Base-by-base conservation (phyloP, 2,113 vertebrate genomes). In the Spermophilus dauricus region DNA sequence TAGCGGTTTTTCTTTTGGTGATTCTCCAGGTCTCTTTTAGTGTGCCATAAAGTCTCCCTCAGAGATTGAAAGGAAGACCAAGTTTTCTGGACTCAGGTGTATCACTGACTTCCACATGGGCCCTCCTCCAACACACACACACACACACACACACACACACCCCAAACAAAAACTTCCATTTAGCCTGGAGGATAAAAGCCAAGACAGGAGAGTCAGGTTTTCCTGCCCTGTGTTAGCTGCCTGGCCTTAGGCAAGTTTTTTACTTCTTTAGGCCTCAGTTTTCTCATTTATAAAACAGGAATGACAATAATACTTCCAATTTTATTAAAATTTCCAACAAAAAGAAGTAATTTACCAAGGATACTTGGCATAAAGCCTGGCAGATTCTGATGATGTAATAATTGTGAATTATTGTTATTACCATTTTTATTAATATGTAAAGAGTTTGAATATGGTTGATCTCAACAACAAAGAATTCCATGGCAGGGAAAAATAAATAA, bases 391-490 rank as follows among this genome's bases (percentile, higher is more conserved):
- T 51, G 67, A 13, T 56, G 8, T 8, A 72, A 61, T 61, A 34
- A 5, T 45, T 77, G 18, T 51, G 6, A 84, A 76, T 70, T 80
- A 14, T n/a, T 91, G 45, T 12, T 28, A 72, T 9, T 69, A 45
- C 9, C 11, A 87, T 45, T 91, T 93, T 82, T 75, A 85, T 83
- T 80, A 48, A 84, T 88, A 93, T 61, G 48, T 87, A 87, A 24
- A 39, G 28, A 4, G 0, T 80, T 95, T 92, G 39, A 48, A 45
- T 80, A 78, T 75, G 42, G 83, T 75, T 93, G 67, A 67, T 76
- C 13, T 4, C 42, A 83, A 82, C 28, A 80, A 65, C 14, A 53
- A 53, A 51, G 32, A 67, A 1, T 53, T 92, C n/a, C 2, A 30
- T 28, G 37, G 4, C n/a, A 32, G 28, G 61, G 53, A 2, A 58